phyloP scores from a whole-genome alignment of 2,113 vertebrate species.

The Camelus bactrianus region DNA sequence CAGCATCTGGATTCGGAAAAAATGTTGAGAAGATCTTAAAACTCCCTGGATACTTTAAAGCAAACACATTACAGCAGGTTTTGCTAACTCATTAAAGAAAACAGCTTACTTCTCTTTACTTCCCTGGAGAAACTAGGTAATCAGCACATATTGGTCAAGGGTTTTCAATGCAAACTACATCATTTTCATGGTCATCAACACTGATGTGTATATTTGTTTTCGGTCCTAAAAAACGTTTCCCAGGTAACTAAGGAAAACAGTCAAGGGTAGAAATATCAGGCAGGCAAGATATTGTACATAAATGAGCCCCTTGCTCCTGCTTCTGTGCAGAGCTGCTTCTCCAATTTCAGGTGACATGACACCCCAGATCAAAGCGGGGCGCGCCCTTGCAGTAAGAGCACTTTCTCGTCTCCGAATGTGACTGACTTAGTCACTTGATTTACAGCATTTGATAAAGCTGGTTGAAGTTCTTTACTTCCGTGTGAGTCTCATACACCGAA shows the following conservation, averaged over 20 bases:
- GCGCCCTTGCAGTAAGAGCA: neutral
- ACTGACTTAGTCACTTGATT: neutral
- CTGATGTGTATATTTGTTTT: conserved; percentile 58
- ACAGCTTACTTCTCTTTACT: neutral
- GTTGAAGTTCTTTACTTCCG: neutral
- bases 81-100: conserved; percentile 27
- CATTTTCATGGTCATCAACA: conserved; percentile 43
- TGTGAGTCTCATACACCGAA: neutral
- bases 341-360: neutral
- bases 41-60: conserved; percentile 4
- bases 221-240: conserved; percentile 5
- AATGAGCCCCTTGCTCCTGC: conserved; percentile 51
- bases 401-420: neutral
- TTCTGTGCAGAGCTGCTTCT: conserved; percentile 38
- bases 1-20: neutral
- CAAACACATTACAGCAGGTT: neutral
- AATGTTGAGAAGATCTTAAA: conserved; percentile 3
- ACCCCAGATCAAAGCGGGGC: neutral
- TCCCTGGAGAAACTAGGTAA: conserved; percentile 60
- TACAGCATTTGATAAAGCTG: neutral
- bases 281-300: conserved; percentile 55
- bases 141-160: neutral
- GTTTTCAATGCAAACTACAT: conserved; percentile 38
- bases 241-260: conserved; percentile 74
- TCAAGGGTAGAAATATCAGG: conserved; percentile 50